phyloP scores from a whole-genome alignment of 2,888 invertebrate genomes.

The Eristalis intricaria region DNA sequence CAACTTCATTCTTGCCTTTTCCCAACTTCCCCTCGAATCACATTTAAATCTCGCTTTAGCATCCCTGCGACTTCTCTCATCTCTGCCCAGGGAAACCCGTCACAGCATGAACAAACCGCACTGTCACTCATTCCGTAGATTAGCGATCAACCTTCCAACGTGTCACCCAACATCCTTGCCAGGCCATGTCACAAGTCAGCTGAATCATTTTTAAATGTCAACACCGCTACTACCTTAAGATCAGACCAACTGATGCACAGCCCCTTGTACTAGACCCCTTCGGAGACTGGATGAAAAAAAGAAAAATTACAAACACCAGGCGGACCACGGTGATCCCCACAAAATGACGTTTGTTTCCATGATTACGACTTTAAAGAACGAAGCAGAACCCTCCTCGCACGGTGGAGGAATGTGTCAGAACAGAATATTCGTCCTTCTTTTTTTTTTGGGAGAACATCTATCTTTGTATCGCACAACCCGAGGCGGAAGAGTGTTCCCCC shows the following conservation, averaged over 20 bases:
- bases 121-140: conserved; percentile 64
- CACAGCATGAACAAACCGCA: conserved; percentile 27
- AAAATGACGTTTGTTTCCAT: conserved; percentile 63
- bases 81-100: neutral
- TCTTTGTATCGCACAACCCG: conserved; percentile 56
- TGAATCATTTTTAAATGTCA: conserved; percentile 67
- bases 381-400: conserved; percentile 4
- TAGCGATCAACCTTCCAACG: conserved; percentile 40
- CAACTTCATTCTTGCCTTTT: too few relatives aligned
- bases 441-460: conserved; percentile 30
- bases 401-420: conserved; percentile 58
- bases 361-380: conserved; percentile 47
- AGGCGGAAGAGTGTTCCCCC: conserved; percentile 35
- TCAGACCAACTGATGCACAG: neutral
- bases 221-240: conserved; percentile 35
- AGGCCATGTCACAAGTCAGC: conserved; percentile 30
- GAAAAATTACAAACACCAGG: conserved; percentile 21
- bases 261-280: conserved; percentile 16
- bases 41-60: neutral
- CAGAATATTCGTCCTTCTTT: conserved; percentile 20
- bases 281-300: neutral
- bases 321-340: conserved; percentile 5
- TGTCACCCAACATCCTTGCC: neutral
- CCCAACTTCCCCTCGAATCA: too few relatives aligned
- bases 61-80: neutral